Base-by-base conservation (phyloP, 1,140 invertebrate genomes). In the Tetramorium parvispinum region DNA sequence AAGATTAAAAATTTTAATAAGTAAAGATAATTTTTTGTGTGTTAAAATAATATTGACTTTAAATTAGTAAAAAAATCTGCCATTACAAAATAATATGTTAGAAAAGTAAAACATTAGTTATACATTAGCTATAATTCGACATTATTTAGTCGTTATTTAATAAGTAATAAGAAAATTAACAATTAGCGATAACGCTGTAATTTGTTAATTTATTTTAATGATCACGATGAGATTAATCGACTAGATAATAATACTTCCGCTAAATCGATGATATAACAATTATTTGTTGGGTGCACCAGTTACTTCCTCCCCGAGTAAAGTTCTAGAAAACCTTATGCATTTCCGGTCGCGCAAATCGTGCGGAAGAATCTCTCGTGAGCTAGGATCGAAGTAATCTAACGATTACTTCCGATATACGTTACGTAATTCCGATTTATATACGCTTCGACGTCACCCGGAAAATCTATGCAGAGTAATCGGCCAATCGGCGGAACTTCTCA, bases 401-500 rank as follows among this genome's bases (percentile, higher is more conserved):
- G 40, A 81, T 13, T n/a, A 81, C 63, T 81, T 81, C 65, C 78
- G 63, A 81, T 81, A 81, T 81, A 79, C 46, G 21, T 85, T 85
- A 10, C 21, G 13, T 66, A 85, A 85, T 78, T 10, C 8, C 18
- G 32, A 77, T 85, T 85, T 78, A 85, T 63, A 40, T 51, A 85
- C 16, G 7, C 46, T 59, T 83, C 7, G 32, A 85, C 21, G 16
- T n/a, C 46, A 66, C 46, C n/a, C 65, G 81, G 2, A 46, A 76
- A 66, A 78, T 78, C 27, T 78, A 63, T 85, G 82, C 46, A 43
- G 61, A 85, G 13, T 55, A 46, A 85, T 78, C 61, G 59, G 46
- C 46, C 82, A 65, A 85, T 78, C 73, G 82, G 82, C 82, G 82
- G 82, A 85, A 85, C 82, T 85, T 85, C 73, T 85, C 73, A 78